Evolutionary conservation across 2,888 invertebrate genomes (phyloP).

Genomic region (Synergus umbraculus): DNA sequence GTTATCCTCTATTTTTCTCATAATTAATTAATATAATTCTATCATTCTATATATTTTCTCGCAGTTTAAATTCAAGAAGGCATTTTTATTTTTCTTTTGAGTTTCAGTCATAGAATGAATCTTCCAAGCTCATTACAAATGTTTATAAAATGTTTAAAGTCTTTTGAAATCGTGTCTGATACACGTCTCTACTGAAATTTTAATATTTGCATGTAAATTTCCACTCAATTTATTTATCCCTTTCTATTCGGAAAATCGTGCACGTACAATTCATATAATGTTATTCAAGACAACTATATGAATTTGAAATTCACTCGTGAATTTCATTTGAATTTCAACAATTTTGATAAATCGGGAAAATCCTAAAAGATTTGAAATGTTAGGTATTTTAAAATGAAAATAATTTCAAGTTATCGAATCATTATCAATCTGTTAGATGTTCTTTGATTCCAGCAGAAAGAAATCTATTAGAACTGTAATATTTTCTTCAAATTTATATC

Average conservation of each 20-base stretch:
- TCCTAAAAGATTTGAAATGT: too few relatives aligned
- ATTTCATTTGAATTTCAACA: too few relatives aligned
- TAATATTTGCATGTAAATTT: background rate
- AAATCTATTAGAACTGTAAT: background rate
- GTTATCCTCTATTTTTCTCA: background rate
- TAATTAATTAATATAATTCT: too few relatives aligned
- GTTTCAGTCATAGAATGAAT: background rate
- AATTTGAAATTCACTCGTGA: constrained; percentile 40
- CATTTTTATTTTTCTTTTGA: background rate
- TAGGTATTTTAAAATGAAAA: too few relatives aligned
- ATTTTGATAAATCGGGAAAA: too few relatives aligned
- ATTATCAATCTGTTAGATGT: too few relatives aligned
- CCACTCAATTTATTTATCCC: background rate
- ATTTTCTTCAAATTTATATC: background rate
- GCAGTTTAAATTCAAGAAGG: background rate
- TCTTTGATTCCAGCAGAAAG: too few relatives aligned
- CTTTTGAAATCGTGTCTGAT: background rate
- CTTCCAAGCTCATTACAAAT: background rate
- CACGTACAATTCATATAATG: background rate
- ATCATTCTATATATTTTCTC: background rate
- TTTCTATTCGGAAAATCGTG: background rate
- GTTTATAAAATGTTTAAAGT: constrained; percentile 9
- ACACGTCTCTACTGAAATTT: background rate
- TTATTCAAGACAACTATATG: constrained; percentile 40
- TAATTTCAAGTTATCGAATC: too few relatives aligned